Percentiles rank a stretch among this genome's conserved stretches.
phyloP scores from a whole-genome alignment of 1,140 invertebrate genomes.

The Parasteatoda tepidariorum region DNA sequence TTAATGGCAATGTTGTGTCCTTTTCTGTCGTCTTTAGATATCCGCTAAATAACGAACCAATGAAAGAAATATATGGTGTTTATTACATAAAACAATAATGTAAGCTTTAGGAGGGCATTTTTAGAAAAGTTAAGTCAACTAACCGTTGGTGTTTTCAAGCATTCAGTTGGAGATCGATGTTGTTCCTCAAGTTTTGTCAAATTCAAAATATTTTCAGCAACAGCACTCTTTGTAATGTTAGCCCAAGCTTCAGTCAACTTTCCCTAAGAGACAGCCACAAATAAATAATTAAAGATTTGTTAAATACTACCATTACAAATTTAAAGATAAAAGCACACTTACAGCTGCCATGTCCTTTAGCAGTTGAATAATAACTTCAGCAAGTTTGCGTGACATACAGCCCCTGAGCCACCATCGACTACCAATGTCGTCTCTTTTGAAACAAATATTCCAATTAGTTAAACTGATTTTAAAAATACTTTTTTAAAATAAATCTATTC shows the following conservation, averaged over 20 bases:
- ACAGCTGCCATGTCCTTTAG: slow-evolving; percentile 92
- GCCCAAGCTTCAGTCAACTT: slow-evolving; percentile 89
- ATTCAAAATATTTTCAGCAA: slow-evolving; percentile 89
- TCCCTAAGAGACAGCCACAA: slow-evolving; percentile 73
- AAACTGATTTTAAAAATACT: background rate
- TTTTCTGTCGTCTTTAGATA: too few relatives aligned
- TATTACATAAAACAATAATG: too few relatives aligned
- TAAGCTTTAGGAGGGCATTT: too few relatives aligned
- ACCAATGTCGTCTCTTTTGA: slow-evolving; percentile 69
- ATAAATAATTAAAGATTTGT: background rate
- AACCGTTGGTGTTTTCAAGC: slow-evolving; percentile 82
- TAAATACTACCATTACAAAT: background rate
- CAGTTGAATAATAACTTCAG: slow-evolving; percentile 87
- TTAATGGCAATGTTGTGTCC: too few relatives aligned
- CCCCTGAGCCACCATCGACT: slow-evolving; percentile 89
- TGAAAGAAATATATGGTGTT: too few relatives aligned
- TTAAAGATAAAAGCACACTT: slow-evolving; percentile 66
- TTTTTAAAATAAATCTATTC: background rate
- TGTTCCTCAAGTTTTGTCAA: slow-evolving; percentile 84
- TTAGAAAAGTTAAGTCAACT: slow-evolving; percentile 53
- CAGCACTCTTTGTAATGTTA: slow-evolving; percentile 86
- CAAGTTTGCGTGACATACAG: slow-evolving; percentile 82
- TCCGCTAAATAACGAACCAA: too few relatives aligned
- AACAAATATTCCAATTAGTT: background rate
- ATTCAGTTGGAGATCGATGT: slow-evolving; percentile 79